phyloP scores from a whole-genome alignment of 2,797 vertebrate species.

The Vespertilio murinus region DNA sequence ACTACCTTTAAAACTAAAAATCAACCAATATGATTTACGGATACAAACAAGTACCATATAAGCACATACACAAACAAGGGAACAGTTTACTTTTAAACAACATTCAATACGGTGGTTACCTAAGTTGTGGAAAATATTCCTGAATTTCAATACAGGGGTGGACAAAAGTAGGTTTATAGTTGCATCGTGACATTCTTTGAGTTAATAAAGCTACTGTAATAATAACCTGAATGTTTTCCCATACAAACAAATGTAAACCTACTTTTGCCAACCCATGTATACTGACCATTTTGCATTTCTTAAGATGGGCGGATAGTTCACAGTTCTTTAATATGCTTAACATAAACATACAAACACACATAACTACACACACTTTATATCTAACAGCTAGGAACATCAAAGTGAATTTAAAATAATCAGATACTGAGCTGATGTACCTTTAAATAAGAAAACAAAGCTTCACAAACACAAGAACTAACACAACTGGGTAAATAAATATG shows the following conservation, averaged over 20 bases:
- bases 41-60: background rate
- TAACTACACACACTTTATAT: background rate
- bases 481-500: background rate
- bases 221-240: background rate
- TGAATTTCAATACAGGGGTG: background rate
- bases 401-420: background rate
- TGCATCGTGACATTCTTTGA: background rate
- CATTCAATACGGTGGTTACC: background rate
- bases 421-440: background rate
- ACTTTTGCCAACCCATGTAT: background rate
- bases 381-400: background rate
- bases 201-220: background rate
- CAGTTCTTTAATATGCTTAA: background rate
- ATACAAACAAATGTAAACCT: background rate
- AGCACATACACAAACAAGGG: background rate
- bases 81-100: background rate
- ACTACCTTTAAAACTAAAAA: background rate
- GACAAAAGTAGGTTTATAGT: background rate
- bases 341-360: background rate
- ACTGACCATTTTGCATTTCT: background rate
- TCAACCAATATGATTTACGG: background rate
- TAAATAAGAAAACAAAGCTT: background rate
- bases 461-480: background rate
- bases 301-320: background rate
- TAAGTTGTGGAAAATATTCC: background rate